A percentile compares a stretch with the other conserved stretches of the same genome.
Conservation (phyloP, 2,888 invertebrate species). For the Bombylius major region DNA sequence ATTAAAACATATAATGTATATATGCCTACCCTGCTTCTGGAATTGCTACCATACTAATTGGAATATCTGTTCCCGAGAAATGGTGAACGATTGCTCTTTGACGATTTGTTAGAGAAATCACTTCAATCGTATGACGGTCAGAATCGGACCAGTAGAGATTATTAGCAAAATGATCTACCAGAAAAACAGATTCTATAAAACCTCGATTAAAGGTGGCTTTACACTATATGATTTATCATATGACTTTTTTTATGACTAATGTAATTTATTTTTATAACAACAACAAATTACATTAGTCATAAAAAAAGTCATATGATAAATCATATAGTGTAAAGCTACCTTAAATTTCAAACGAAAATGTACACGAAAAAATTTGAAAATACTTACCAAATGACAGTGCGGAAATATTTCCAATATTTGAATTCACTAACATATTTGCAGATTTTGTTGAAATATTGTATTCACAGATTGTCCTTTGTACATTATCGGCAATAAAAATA, state of each 20-base stretch:
- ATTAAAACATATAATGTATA: not conserved
- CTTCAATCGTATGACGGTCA: conserved; percentile 49
- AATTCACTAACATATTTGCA: conserved; percentile 27
- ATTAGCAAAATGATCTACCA: conserved; percentile 60
- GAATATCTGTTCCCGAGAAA: conserved; percentile 45
- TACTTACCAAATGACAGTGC: conserved; percentile 47
- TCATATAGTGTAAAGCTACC: conserved; percentile 1
- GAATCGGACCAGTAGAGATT: conserved; percentile 62
- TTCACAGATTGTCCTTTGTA: conserved; percentile 35
- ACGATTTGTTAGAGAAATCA: conserved; percentile 46
- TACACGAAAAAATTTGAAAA: too few relatives aligned
- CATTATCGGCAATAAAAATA: conserved; percentile 41
- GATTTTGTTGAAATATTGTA: conserved; percentile 28
- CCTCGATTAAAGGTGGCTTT: too few relatives aligned
- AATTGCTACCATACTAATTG: conserved; percentile 54
- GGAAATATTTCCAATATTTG: conserved; percentile 39
- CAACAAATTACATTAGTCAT: too few relatives aligned
- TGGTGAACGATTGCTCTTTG: conserved; percentile 47
- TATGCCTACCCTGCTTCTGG: conserved; percentile 29
- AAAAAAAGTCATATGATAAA: too few relatives aligned
- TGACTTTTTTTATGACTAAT: too few relatives aligned
- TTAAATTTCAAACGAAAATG: not conserved
- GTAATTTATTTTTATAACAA: too few relatives aligned
- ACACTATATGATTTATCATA: too few relatives aligned
- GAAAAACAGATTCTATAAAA: too few relatives aligned